phyloP scores from a whole-genome alignment of 2,888 invertebrate genomes.

The Noctua comes region DNA sequence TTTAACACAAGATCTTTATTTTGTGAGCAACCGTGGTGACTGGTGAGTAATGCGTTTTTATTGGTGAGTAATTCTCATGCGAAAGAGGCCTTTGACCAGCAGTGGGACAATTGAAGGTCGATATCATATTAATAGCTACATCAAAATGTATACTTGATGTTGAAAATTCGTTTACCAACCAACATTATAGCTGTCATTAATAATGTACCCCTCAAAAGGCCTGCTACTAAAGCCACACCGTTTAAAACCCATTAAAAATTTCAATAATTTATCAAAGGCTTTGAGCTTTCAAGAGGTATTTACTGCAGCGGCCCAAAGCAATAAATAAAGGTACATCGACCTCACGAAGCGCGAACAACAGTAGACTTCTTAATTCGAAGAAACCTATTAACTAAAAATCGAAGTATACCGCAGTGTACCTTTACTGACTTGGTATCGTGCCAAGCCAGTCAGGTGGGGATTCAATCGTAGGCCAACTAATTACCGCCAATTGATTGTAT shows the following conservation, averaged over 20 bases:
- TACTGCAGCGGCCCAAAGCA: constrained; percentile 18
- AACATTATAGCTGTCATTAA: constrained; percentile 9
- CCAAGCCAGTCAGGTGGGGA: constrained; percentile 54
- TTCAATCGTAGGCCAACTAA: constrained; percentile 49
- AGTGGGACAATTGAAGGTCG: background rate
- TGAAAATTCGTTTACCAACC: background rate
- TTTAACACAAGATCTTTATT: background rate
- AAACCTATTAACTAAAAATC: constrained; percentile 59
- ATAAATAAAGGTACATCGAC: constrained; percentile 50
- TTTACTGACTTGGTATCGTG: constrained; percentile 53
- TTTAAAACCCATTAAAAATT: constrained; percentile 32
- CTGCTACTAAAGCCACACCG: constrained; percentile 12
- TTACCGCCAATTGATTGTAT: constrained; percentile 47
- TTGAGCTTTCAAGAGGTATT: constrained; percentile 26
- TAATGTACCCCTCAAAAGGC: constrained; percentile 21
- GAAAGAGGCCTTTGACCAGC: background rate
- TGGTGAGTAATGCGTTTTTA: too few relatives aligned
- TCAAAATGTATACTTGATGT: background rate
- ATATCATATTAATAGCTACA: background rate
- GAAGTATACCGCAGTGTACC: constrained; percentile 53
- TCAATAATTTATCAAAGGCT: constrained; percentile 42
- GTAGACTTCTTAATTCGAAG: constrained; percentile 61
- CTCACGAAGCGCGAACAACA: constrained; percentile 45
- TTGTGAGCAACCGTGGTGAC: background rate
- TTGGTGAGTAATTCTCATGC: too few relatives aligned